Evolutionary conservation across 2,113 vertebrate genomes (phyloP).

Genomic region (Neogale vison): DNA sequence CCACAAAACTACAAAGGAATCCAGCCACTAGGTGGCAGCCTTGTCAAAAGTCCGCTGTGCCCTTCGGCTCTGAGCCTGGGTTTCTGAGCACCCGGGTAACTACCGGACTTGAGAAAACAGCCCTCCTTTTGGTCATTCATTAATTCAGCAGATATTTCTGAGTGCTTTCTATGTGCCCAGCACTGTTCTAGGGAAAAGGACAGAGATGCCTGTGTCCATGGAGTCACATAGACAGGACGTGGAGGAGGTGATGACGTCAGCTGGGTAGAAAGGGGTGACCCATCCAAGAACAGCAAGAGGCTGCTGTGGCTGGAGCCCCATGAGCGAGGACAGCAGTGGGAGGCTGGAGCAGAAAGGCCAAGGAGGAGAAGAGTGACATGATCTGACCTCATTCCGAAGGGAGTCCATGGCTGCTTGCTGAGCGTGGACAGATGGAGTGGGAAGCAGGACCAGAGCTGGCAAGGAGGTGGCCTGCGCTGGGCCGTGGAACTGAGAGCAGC

Average conservation of each 20-base stretch:
- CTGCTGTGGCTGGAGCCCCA: not conserved
- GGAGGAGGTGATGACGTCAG: not conserved
- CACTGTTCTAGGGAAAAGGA: not conserved
- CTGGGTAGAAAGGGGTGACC: not conserved
- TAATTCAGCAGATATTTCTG: not conserved
- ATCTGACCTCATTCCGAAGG: not conserved
- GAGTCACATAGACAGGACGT: accelerated
- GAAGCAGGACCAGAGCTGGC: not conserved
- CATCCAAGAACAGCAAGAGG: no score
- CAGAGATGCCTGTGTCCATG: not conserved
- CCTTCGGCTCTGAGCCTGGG: accelerated
- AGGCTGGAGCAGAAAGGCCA: not conserved
- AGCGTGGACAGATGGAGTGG: not conserved
- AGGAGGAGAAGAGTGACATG: not conserved
- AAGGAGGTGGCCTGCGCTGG: not conserved
- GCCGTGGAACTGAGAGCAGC: not conserved
- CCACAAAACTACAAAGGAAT: not conserved
- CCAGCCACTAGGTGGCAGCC: slow-evolving; percentile 55
- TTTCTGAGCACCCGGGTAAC: not conserved
- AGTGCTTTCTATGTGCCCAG: not conserved
- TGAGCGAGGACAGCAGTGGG: no score
- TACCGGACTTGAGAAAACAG: not conserved
- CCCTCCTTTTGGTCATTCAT: not conserved
- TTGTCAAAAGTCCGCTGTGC: not conserved
- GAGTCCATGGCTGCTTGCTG: not conserved